These are phyloP conservation scores for Pemphigus obesinymphae DNA, from an alignment of 1,140 invertebrate species.

Conservation along the genomic window DNA sequence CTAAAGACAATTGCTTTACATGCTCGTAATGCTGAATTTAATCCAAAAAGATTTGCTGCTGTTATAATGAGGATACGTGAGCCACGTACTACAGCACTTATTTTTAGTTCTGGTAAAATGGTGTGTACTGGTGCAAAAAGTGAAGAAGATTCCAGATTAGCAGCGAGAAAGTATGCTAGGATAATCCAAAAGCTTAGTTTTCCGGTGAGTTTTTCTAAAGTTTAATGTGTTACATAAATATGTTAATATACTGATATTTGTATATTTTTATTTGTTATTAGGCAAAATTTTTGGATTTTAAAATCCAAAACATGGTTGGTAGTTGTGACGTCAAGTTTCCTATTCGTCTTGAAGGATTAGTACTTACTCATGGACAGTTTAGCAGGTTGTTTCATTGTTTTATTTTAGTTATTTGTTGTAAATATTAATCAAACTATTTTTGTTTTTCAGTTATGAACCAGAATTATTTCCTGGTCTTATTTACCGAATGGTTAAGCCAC, in stretches of 20 bases:
- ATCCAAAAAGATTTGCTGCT: slow-evolving; percentile 99
- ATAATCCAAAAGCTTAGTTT: slow-evolving; percentile 99
- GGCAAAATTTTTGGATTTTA: slow-evolving; percentile 99
- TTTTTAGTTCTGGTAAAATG: slow-evolving; percentile 99
- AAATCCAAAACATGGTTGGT: slow-evolving; percentile 99
- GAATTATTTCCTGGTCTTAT: slow-evolving; percentile 97
- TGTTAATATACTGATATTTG: neutral
- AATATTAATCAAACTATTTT: neutral
- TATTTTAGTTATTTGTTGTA: neutral
- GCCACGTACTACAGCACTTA: slow-evolving; percentile 95
- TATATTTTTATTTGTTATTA: slow-evolving; percentile 54
- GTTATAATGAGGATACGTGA: slow-evolving; percentile 99
- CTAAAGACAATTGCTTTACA: slow-evolving; percentile 97
- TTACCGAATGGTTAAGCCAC: slow-evolving; percentile 98
- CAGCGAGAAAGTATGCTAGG: slow-evolving; percentile 96
- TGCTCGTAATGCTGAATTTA: slow-evolving; percentile 99
- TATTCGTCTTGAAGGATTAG: slow-evolving; percentile 93
- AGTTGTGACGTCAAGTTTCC: slow-evolving; percentile 99
- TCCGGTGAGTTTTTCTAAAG: slow-evolving; percentile 59
- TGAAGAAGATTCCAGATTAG: slow-evolving; percentile 93
- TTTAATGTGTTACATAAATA: neutral
- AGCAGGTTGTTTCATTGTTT: slow-evolving; percentile 61
- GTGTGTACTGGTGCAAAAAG: slow-evolving; percentile 99
- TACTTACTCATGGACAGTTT: slow-evolving; percentile 95
- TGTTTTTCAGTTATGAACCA: slow-evolving; percentile 65